Evolutionary conservation across 2,113 vertebrate species (phyloP), one percentile per base, ranked within the genome.

Genomic region (Meleagris gallopavo): DNA sequence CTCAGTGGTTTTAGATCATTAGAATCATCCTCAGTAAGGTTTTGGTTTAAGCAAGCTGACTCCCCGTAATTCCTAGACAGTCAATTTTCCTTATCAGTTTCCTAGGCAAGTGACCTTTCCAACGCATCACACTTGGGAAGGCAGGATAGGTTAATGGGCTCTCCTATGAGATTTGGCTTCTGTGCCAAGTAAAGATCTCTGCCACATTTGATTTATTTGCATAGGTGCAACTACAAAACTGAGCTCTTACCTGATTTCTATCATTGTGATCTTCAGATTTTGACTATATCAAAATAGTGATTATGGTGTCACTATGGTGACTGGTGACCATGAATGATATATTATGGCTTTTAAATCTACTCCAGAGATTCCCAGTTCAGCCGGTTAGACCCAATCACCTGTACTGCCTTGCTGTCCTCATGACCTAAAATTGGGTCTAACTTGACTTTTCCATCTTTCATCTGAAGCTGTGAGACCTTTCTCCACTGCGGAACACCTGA

Each of bases 1-100:
- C 22, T 38, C 1, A 0, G 2, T 13, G 10, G 6, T 76, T 4
- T 61, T 48, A 48, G 13, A 27, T 30, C 8, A 15, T 32, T 50
- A 60, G 41, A 32, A 48, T 40, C 1, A 0, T 62, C 18, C 13
- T 82, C 62, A 29, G 20, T 6, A 73, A 60, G 16, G 2, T 61
- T 82, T 82, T 57, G 9, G 4, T n/a, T 43, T 27, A 21, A 61
- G 27, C 10, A 67, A 64, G 45, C 0, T 41, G 12, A 27, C 9
- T 72, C 12, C n/a, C 21, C 36, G 46, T 29, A 46, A 69, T 30
- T 52, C 38, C 52, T 32, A 60, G 9, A 29, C 3, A 11, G 27
- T 30, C 52, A 30, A 27, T 16, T 30, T 54, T 30, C 27, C 52
- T 17, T 10, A 5, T 14, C 27, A 29, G 50, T 67, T 81, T 83